Percentiles rank a stretch among this genome's conserved stretches.
Conservation (phyloP, 2,113 vertebrate species). For the Bubalus kerabau region DNA sequence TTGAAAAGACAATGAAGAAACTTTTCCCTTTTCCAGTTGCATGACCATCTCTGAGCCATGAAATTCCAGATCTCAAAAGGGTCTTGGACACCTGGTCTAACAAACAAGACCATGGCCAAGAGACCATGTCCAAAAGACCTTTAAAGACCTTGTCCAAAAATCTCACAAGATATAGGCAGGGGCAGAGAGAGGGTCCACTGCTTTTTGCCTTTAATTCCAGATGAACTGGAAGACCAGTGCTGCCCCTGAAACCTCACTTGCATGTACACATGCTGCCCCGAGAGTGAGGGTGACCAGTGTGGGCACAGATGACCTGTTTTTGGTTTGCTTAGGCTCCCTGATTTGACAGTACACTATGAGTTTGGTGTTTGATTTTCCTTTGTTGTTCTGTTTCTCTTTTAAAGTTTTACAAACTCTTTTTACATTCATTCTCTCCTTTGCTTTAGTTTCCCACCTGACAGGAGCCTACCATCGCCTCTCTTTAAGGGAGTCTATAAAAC, state of each 20-base stretch:
- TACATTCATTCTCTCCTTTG: neutral
- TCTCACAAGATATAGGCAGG: neutral
- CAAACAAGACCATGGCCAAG: neutral
- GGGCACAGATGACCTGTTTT: neutral
- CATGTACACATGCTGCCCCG: accelerated
- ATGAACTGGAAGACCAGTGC: neutral
- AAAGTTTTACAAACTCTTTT: neutral
- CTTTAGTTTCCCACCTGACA: neutral
- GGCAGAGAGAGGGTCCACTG: neutral
- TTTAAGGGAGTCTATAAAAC: neutral
- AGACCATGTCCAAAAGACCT: neutral
- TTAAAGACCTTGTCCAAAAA: neutral
- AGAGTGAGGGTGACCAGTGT: accelerated
- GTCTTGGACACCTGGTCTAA: neutral
- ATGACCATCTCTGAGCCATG: neutral
- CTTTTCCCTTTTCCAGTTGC: neutral
- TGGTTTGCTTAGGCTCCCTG: neutral
- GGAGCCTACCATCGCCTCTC: neutral
- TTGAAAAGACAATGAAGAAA: neutral
- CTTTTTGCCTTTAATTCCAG: neutral
- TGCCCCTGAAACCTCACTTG: too few species aligned
- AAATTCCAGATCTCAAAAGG: neutral
- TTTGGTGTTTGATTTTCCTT: neutral
- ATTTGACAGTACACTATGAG: neutral
- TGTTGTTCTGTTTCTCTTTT: neutral